A percentile compares a stretch with the other conserved stretches of the same genome.
Evolutionary conservation across 2,888 invertebrate species (phyloP).

Genomic region (Drosophila affinis): DNA sequence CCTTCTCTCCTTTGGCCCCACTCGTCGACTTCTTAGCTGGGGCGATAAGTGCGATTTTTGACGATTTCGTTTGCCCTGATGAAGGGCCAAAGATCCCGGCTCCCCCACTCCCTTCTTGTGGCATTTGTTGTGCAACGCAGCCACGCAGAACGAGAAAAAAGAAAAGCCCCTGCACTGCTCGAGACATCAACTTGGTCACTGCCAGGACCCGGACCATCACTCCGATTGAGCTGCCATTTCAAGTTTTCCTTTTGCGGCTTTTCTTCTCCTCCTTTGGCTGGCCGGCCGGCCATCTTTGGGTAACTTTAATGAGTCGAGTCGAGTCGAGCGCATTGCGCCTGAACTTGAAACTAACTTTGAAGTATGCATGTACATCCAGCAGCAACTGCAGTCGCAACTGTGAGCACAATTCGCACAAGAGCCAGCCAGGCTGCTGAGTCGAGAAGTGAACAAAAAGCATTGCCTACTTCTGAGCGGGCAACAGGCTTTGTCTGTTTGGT

Average conservation of each 20-base stretch:
- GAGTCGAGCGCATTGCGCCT: conserved; percentile 60
- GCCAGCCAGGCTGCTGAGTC: neutral
- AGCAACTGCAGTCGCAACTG: conserved; percentile 46
- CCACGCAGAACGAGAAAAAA: conserved; percentile 35
- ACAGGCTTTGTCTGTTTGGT: conserved; percentile 23
- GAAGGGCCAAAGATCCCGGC: conserved; percentile 39
- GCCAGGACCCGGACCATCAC: neutral
- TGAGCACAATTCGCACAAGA: conserved; percentile 55
- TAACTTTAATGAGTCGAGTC: conserved; percentile 74
- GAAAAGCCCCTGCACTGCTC: conserved; percentile 23
- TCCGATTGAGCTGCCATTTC: conserved; percentile 42
- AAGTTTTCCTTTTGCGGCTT: conserved; percentile 34
- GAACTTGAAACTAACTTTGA: conserved; percentile 44
- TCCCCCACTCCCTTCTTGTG: conserved; percentile 55
- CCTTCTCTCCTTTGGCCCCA: conserved; percentile 9
- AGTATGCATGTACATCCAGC: conserved; percentile 22
- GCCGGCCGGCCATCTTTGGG: conserved; percentile 44
- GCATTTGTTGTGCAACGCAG: conserved; percentile 66
- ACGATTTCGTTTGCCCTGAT: conserved; percentile 70
- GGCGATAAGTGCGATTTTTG: conserved; percentile 79
- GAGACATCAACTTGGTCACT: conserved; percentile 46
- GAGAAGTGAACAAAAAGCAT: conserved; percentile 23
- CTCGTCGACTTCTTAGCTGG: conserved; percentile 54
- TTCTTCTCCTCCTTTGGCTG: conserved; percentile 15
- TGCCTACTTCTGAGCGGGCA: conserved; percentile 31